phyloP scores from a whole-genome alignment of 2,113 vertebrate species.

The Eurystomus gularis region DNA sequence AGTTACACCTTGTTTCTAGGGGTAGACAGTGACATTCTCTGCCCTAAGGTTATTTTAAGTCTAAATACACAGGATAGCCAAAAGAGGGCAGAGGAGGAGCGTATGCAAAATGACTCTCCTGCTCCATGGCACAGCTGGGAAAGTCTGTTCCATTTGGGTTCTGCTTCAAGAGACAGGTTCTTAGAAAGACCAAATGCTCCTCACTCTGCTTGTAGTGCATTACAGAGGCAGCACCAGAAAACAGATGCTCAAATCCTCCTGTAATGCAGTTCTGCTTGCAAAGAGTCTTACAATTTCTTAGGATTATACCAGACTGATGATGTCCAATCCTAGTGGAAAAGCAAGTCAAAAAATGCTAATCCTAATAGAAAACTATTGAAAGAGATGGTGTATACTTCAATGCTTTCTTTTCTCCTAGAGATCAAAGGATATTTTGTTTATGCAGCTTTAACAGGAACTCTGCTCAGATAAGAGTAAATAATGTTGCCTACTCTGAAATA shows the following conservation, averaged over 20 bases:
- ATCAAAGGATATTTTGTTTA: neutral
- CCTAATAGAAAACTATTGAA: slow-evolving; percentile 21
- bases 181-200: neutral
- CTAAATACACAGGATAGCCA: neutral
- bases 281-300: neutral
- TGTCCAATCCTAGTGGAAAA: slow-evolving; percentile 42
- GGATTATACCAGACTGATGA: neutral
- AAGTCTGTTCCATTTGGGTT: neutral
- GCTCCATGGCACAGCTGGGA: neutral
- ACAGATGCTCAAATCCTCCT: neutral
- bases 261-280: neutral
- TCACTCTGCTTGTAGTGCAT: neutral
- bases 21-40: neutral
- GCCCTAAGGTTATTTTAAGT: neutral
- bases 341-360: neutral
- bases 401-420: neutral
- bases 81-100: neutral
- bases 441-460: neutral
- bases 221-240: neutral
- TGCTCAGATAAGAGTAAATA: neutral
- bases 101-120: fast-evolving
- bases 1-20: neutral
- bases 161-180: neutral
- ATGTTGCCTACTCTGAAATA: neutral
- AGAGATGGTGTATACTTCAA: neutral